Evolutionary conservation across 2,888 invertebrate genomes (phyloP), one percentile per base, ranked within the genome.

Genomic region (Polyommatus iphigenia): DNA sequence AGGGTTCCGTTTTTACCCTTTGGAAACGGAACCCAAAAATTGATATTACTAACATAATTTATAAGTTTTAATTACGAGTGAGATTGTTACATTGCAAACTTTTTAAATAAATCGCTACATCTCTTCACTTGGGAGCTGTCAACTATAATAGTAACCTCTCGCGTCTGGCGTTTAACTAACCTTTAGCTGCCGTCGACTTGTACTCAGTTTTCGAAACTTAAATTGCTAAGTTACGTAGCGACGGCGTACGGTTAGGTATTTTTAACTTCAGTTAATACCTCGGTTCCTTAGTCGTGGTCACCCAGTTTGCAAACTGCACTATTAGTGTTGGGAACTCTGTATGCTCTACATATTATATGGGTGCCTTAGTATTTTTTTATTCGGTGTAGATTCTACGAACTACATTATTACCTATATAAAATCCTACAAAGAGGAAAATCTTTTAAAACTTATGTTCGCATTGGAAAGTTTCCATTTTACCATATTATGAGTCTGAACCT

Each of bases 201-300:
- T 77, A 72, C 82, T 81, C 89, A 90, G 88, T 90, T 91, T 87
- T 87, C 85, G 83, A 87, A 91, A 91, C 87, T 91, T 90, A 87
- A 89, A 91, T 91, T 90, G 85, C 85, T 79, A 87, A 87, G 87
- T 87, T 88, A 87, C 86, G 82, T 81, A 83, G 81, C 82, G 81
- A 82, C 82, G 79, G 79, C 75, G 83, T 15, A 75, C 15, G 41
- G 24, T 73, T 57, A 85, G 83, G 83, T 85, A 87, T 85, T 87
- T 88, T 83, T 81, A 82, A 83, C 75, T 78, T 71, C 76, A 36
- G 77, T 79, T 81, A 79, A 81, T 80, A 79, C 79, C 79, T 83
- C 80, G 78, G 78, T 76, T 79, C 71, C 79, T 79, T 80, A 79
- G 80, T 78, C 73, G 79, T 78, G 54, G 67, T 32, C 67, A 67